Base-by-base conservation (phyloP, 2,888 invertebrate species). In the Pimpla rufipes region DNA sequence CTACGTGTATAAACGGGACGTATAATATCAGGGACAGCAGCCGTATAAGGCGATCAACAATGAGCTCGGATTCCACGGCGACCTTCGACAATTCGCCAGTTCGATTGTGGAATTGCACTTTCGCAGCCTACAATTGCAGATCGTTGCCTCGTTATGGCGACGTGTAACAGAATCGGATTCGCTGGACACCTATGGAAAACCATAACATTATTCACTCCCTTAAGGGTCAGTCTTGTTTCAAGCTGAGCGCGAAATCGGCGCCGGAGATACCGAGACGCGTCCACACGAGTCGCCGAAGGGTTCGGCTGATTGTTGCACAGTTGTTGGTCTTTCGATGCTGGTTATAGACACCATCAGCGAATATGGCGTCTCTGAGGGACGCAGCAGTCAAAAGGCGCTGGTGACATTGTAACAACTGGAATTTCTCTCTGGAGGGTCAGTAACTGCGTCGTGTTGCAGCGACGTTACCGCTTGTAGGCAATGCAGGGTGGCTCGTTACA, bases 151-250 rank as follows among this genome's bases (percentile, higher is more conserved):
- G 55, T 55, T 55, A 55, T 5, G 5, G 55, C 55, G 23, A 23
- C 23, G 23, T 13, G 21, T 3, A 23, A 40, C 18, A 42, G 7
- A 40, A 18, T 16, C 21, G 11, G 5, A n/a, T n/a, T n/a, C n/a
- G n/a, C 45, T 29, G 55, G 52, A 68, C 23, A 74, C 23, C 62
- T 70, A 62, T 74, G 68, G 23, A 55, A 59, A 55, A 45, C 59
- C 66, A 52, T 83, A 79, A 64, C 57, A 83, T 83, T 83, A 83
- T 76, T 83, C 79, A 70, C 71, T 76, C 57, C 37, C 71, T 75
- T 76, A 83, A 79, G 83, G 79, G 83, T 79, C 83, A 55, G 35
- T 57, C 66, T 79, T 83, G 71, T 83, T 83, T 75, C 79, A 71
- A 76, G 83, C 78, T 47, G 55, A n/a, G 52, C 29, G 55, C 57